Percentiles rank a stretch among this genome's conserved stretches.
Conservation (phyloP, 2,113 vertebrate genomes). For the rat (Rattus norvegicus) region GRCr8 NC_086019.1:127228001-127228500, state of each 20-base stretch:
- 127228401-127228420: background rate
- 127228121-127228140: slow-evolving; percentile 98
- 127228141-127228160: slow-evolving; percentile 95
- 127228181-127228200: slow-evolving; percentile 97
- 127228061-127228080: slow-evolving; percentile 94
- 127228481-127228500: background rate
- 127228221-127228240: background rate
- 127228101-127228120: slow-evolving; percentile 98
- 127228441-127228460: background rate
- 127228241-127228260: background rate
- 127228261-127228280: background rate
- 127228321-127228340: background rate
- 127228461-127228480: background rate
- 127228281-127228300: background rate
- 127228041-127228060: background rate
- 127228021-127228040: background rate
- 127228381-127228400: background rate
- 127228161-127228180: slow-evolving; percentile 95
- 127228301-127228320: background rate
- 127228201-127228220: slow-evolving; percentile 76
- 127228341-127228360: background rate
- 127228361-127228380: background rate
- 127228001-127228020: fast-evolving
- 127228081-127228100: slow-evolving; percentile 94
- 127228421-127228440: background rate